These are phyloP conservation scores for Papilio protenor DNA, from an alignment of 2,888 invertebrate species.

Conservation along the genomic window DNA sequence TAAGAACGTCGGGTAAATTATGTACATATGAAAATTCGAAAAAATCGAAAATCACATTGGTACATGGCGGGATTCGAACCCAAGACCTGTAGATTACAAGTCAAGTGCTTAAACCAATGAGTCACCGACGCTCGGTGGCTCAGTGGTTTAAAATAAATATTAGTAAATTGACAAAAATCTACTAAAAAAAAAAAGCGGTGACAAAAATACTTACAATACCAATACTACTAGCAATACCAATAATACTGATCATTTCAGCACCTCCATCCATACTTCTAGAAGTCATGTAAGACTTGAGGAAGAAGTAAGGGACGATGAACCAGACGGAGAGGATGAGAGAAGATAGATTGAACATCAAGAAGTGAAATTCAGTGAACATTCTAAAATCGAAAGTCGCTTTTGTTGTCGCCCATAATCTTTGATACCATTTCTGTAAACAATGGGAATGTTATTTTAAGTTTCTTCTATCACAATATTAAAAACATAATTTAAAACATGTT, in stretches of 20 bases:
- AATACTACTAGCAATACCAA: constrained; percentile 94
- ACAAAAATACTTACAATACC: constrained; percentile 88
- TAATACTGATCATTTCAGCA: constrained; percentile 91
- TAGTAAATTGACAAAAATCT: no score
- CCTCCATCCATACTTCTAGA: constrained; percentile 87
- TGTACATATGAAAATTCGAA: no score
- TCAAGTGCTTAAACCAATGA: no score
- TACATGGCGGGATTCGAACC: no score
- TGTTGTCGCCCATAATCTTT: constrained; percentile 86
- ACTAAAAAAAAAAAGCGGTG: neutral
- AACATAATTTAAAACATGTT: neutral
- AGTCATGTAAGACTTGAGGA: constrained; percentile 86
- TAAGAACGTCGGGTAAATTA: no score
- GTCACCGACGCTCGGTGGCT: no score
- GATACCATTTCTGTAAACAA: constrained; percentile 88
- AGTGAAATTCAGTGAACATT: constrained; percentile 91
- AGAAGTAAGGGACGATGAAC: constrained; percentile 97
- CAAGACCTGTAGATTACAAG: no score
- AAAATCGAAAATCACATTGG: no score
- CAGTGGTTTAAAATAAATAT: no score
- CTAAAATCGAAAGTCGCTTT: constrained; percentile 91
- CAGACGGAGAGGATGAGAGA: constrained; percentile 95
- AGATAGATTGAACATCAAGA: constrained; percentile 92
- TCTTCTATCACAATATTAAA: neutral
- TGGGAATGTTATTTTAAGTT: neutral